A percentile compares a stretch with the other conserved stretches of the same genome.
phyloP scores from a whole-genome alignment of 2,888 invertebrate species.

The Gibbula magus region DNA sequence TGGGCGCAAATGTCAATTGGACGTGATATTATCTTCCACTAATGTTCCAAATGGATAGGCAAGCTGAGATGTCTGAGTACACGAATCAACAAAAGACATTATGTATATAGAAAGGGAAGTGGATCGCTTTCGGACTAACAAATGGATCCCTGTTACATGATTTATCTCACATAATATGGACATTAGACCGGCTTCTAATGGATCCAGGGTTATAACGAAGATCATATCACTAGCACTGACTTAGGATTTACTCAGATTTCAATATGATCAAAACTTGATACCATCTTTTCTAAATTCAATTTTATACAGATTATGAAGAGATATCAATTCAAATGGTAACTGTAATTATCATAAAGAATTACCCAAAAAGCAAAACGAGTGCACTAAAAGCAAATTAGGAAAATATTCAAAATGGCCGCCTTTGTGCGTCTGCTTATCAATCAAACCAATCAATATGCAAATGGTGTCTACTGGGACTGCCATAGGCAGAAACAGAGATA shows the following conservation, averaged over 20 bases:
- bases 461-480: background rate
- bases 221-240: too few relatives aligned
- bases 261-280: too few relatives aligned
- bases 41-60: background rate
- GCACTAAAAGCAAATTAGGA: too few relatives aligned
- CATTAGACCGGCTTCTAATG: too few relatives aligned
- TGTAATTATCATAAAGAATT: too few relatives aligned
- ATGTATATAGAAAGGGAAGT: background rate
- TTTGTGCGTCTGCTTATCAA: slow-evolving; percentile 13
- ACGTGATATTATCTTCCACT: background rate
- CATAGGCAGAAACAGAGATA: slow-evolving; percentile 5
- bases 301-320: too few relatives aligned
- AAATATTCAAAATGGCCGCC: slow-evolving; percentile 19
- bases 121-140: background rate
- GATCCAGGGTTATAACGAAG: too few relatives aligned
- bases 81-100: background rate
- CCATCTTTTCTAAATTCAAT: too few relatives aligned
- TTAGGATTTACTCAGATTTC: too few relatives aligned
- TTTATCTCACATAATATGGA: too few relatives aligned
- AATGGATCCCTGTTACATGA: background rate
- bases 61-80: background rate
- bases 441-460: background rate
- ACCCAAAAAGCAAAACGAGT: too few relatives aligned
- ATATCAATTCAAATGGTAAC: too few relatives aligned
- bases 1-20: slow-evolving; percentile 7